These are phyloP conservation scores for Luehdorfia chinensis DNA, from an alignment of 1,140 invertebrate species.

Conservation along the genomic window DNA sequence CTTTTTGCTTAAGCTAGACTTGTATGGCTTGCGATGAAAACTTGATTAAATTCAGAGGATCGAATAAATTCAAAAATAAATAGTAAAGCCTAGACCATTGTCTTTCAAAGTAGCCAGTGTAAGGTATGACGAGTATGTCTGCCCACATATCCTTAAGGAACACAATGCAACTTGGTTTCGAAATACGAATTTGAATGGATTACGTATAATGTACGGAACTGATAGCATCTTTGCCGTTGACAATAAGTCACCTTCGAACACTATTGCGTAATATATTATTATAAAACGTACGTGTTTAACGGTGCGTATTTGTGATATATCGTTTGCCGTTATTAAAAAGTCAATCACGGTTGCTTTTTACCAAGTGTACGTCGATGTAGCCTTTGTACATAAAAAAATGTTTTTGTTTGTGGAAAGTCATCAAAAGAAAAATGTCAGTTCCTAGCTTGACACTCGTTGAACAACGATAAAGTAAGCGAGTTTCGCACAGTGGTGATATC, in stretches of 20 bases:
- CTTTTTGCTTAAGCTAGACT: too few relatives aligned
- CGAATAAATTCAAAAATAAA: constrained; percentile 12
- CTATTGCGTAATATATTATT: constrained; percentile 21
- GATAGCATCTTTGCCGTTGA: constrained; percentile 46
- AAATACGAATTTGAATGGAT: constrained; percentile 52
- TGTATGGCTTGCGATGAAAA: too few relatives aligned
- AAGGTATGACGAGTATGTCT: constrained; percentile 47
- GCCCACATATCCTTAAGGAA: constrained; percentile 44
- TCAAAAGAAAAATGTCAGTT: too few relatives aligned
- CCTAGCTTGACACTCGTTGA: too few relatives aligned
- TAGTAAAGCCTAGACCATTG: constrained; percentile 14
- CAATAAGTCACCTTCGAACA: constrained; percentile 20
- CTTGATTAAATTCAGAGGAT: too few relatives aligned
- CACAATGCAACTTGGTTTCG: constrained; percentile 56
- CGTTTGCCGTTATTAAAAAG: background rate
- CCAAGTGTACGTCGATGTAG: too few relatives aligned
- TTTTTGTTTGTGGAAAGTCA: too few relatives aligned
- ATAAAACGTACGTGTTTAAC: constrained; percentile 1
- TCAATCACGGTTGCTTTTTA: too few relatives aligned
- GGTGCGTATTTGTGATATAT: background rate
- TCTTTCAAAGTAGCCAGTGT: constrained; percentile 27
- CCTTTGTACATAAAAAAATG: too few relatives aligned
- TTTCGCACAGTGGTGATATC: too few relatives aligned
- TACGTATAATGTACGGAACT: constrained; percentile 32
- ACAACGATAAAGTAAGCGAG: too few relatives aligned